Evolutionary conservation across 2,113 vertebrate species (phyloP).

Genomic region (Garra rufa): DNA sequence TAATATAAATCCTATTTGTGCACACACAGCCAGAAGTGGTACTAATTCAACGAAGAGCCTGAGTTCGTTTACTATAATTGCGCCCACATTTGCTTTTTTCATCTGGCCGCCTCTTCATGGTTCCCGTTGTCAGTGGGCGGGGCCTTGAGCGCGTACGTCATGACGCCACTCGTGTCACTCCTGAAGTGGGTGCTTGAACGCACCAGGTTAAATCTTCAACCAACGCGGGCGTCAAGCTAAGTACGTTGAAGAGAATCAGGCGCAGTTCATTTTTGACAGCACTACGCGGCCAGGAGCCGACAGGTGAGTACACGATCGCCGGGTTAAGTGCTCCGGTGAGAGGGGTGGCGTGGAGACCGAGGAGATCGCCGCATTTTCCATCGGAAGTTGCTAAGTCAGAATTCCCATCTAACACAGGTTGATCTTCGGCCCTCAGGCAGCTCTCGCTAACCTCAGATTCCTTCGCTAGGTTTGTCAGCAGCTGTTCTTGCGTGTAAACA

Average conservation of each 20-base stretch:
- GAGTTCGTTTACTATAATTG: no score
- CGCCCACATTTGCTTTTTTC: background rate
- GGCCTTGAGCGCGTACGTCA: constrained; percentile 23
- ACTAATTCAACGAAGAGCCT: no score
- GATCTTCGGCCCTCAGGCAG: constrained; percentile 18
- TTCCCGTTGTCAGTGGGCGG: background rate
- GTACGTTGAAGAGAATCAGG: background rate
- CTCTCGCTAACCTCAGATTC: background rate
- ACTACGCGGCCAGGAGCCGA: background rate
- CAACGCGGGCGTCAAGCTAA: constrained; percentile 38
- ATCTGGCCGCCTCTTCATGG: background rate
- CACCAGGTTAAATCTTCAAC: constrained; percentile 31
- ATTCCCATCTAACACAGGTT: constrained; percentile 7
- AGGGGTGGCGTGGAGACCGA: background rate
- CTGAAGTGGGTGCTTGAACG: constrained; percentile 35
- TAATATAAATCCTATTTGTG: no score
- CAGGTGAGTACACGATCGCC: constrained; percentile 15
- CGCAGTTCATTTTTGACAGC: background rate
- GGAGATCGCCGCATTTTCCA: background rate
- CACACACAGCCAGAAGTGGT: no score
- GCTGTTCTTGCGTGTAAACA: background rate
- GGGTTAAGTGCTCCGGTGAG: background rate
- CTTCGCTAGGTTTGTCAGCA: background rate
- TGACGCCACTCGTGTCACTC: constrained; percentile 20
- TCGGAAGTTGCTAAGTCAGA: constrained; percentile 30